phyloP scores from a whole-genome alignment of 2,888 invertebrate species.

The Oligia fasciuncula region DNA sequence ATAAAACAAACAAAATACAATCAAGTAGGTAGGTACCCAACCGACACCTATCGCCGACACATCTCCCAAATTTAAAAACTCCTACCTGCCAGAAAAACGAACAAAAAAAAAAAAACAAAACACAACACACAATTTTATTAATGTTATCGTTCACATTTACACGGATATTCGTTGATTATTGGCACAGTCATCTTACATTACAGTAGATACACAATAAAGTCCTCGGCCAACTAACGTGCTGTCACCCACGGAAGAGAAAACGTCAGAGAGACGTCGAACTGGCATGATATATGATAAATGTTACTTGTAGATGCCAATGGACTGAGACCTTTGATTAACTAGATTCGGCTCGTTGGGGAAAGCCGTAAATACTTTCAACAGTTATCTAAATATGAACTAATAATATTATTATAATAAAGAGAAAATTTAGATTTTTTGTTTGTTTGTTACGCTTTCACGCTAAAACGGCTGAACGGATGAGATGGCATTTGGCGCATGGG shows the following conservation, averaged over 20 bases:
- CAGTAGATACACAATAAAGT: conserved; percentile 79
- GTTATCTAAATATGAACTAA: background rate
- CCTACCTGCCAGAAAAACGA: conserved; percentile 19
- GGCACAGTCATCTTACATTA: conserved; percentile 65
- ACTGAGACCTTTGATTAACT: conserved; percentile 62
- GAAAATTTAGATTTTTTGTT: background rate
- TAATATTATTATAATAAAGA: background rate
- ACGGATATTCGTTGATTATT: conserved; percentile 65
- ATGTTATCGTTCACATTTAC: conserved; percentile 51
- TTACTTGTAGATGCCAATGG: conserved; percentile 78
- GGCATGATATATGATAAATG: conserved; percentile 88
- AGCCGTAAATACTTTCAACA: background rate
- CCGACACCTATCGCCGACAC: background rate
- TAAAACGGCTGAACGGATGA: background rate
- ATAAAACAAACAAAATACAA: conserved; percentile 17
- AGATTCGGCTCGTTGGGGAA: conserved; percentile 68
- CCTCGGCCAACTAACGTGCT: conserved; percentile 80
- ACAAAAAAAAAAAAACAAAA: conserved; percentile 25
- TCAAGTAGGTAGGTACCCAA: background rate
- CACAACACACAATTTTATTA: conserved; percentile 13
- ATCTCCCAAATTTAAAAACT: conserved; percentile 21
- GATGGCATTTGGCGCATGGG: background rate
- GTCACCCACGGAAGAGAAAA: conserved; percentile 87
- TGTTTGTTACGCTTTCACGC: background rate
- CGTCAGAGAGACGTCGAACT: conserved; percentile 85